phyloP scores from a whole-genome alignment of 2,888 invertebrate species.

The Augochlorella aurata region DNA sequence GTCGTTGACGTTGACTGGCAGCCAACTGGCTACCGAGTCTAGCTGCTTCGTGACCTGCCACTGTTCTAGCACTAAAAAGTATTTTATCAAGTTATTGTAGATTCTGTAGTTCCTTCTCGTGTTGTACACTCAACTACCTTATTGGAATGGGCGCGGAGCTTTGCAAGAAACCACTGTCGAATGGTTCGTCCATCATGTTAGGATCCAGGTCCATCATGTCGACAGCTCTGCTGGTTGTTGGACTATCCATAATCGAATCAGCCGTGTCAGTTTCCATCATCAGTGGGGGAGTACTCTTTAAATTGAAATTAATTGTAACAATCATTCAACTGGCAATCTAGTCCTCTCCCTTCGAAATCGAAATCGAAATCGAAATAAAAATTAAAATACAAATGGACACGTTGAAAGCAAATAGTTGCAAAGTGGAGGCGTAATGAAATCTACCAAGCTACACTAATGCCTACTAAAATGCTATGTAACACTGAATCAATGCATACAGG shows the following conservation, averaged over 20 bases:
- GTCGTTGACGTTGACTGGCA: constrained; percentile 79
- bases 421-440: too few relatives aligned
- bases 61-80: constrained; percentile 83
- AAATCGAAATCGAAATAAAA: too few relatives aligned
- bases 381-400: too few relatives aligned
- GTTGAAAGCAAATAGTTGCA: not conserved
- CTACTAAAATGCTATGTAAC: not conserved
- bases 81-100: not conserved
- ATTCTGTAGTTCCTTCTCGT: not conserved
- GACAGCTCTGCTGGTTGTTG: constrained; percentile 78
- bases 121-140: constrained; percentile 68
- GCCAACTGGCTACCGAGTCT: constrained; percentile 86
- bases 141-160: constrained; percentile 80
- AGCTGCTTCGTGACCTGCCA: constrained; percentile 91
- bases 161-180: constrained; percentile 79
- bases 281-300: constrained; percentile 73
- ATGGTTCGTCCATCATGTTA: constrained; percentile 81
- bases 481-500: constrained; percentile 63
- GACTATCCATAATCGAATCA: constrained; percentile 77
- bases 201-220: constrained; percentile 81
- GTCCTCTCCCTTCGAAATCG: too few relatives aligned
- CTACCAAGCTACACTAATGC: too few relatives aligned
- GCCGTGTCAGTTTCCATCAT: constrained; percentile 73
- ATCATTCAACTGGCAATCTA: too few relatives aligned
- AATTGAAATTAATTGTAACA: not conserved